A percentile compares a stretch with the other conserved stretches of the same genome.
Evolutionary conservation across 2,113 vertebrate species (phyloP).

Genomic region (Pollimyrus isidori): DNA sequence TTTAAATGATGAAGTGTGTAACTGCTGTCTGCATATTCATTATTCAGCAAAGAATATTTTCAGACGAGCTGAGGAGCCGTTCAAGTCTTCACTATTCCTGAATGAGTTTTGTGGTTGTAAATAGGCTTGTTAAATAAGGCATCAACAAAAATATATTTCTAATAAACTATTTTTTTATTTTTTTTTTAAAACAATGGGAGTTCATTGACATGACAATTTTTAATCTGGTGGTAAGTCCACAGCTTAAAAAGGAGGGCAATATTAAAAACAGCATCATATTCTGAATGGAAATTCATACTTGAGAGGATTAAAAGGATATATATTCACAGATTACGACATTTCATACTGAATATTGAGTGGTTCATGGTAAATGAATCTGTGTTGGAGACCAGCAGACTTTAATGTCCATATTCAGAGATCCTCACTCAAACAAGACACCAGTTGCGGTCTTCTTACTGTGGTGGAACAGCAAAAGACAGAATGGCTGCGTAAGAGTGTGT

Average conservation of each 20-base stretch:
- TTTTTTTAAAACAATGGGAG: not conserved
- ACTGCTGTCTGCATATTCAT: not conserved
- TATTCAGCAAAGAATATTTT: not conserved
- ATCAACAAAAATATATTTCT: not conserved
- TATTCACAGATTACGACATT: not conserved
- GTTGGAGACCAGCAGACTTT: not conserved
- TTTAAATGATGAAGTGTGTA: not conserved
- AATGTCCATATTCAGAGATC: slow-evolving; percentile 35
- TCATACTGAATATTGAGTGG: not conserved
- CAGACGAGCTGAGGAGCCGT: not conserved
- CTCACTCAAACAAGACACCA: slow-evolving; percentile 54
- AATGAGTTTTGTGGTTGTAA: not conserved
- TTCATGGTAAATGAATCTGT: not conserved
- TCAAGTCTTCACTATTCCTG: not conserved
- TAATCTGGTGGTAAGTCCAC: not conserved
- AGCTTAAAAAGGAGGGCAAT: not conserved
- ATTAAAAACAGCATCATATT: not conserved
- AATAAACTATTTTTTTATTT: not conserved
- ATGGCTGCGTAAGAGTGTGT: not conserved
- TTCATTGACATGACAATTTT: not conserved
- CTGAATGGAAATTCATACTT: not conserved
- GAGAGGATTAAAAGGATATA: not conserved
- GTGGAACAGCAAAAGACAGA: not conserved
- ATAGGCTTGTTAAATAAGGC: not conserved
- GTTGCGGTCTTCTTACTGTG: slow-evolving; percentile 50